Base-by-base conservation (phyloP, 2,113 vertebrate genomes). In the Entosphenus tridentatus region DNA sequence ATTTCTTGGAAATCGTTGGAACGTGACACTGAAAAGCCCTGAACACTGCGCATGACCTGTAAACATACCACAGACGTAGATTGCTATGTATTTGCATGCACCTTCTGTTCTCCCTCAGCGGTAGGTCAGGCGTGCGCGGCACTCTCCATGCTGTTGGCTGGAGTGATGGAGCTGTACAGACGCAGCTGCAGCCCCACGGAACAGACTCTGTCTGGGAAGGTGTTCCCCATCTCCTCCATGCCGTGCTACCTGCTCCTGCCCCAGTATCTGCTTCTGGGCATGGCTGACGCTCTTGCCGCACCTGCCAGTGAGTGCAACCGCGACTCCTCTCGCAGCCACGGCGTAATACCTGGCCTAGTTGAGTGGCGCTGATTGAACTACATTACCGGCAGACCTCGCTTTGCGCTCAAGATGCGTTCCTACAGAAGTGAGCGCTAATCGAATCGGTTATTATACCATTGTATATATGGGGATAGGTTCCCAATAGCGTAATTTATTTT, bases 261-360 rank as follows among this genome's bases (percentile, higher is more conserved):
- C 72, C 90, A 91, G 71, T 93, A 96, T 55, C 57, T 89, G 72
- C 77, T 95, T 11, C 85, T 95, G 1, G 87, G 88, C 69, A 73
- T 92, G 16, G 88, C 89, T 9, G 92, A 96, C 78, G 83, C 85
- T 18, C 78, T 93, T 67, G 86, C 89, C 69, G 86, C 79, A 12
- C 86, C 89, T 56, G 82, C 85, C 8, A 85, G 89, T 96, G 75
- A 85, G 87, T 81, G 73, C 68, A 9, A n/a, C n/a, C 13, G 21
- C n/a, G 21, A 65, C 62, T 16, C 21, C 10, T 65, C 62, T 21
- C n/a, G 62, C 21, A 21, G 21, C 21, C 21, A 65, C 21, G 62
- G 62, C 62, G n/a, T 65, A 65, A 39, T 7, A 39, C 39, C 5
- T 39, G 39, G 39, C 39, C 39, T 39, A 5, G 39, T 39, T 39